phyloP scores from a whole-genome alignment of 2,113 vertebrate genomes.

The Ploceus nigricollis region DNA sequence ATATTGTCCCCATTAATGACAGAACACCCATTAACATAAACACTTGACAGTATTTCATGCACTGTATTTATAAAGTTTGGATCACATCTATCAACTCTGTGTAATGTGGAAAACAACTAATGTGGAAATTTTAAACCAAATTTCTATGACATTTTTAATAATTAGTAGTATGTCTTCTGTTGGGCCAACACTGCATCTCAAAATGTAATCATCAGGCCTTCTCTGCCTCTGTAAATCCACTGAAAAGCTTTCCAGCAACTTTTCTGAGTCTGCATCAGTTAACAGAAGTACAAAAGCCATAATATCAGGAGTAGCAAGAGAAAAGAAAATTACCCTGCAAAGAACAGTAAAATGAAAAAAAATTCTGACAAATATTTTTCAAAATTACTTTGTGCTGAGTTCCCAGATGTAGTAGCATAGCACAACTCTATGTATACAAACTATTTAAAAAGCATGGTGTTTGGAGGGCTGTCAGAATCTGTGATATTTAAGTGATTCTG shows the following conservation, averaged over 20 bases:
- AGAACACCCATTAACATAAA: background rate
- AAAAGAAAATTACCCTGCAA: background rate
- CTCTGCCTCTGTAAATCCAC: background rate
- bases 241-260: background rate
- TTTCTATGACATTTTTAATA: background rate
- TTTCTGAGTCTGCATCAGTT: background rate
- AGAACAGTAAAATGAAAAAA: background rate
- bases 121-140: background rate
- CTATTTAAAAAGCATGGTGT: accelerated
- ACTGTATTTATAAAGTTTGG: background rate
- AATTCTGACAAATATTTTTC: background rate
- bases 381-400: background rate
- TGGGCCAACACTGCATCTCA: background rate
- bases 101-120: background rate
- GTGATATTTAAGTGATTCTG: too few species aligned
- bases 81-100: background rate
- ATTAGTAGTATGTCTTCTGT: background rate
- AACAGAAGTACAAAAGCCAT: background rate
- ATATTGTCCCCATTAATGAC: background rate
- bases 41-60: background rate
- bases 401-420: background rate
- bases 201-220: background rate
- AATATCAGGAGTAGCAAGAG: background rate
- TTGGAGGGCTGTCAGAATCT: accelerated
- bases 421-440: background rate